Evolutionary conservation across 2,888 invertebrate genomes (phyloP).

Genomic region (Lasiommata megera): DNA sequence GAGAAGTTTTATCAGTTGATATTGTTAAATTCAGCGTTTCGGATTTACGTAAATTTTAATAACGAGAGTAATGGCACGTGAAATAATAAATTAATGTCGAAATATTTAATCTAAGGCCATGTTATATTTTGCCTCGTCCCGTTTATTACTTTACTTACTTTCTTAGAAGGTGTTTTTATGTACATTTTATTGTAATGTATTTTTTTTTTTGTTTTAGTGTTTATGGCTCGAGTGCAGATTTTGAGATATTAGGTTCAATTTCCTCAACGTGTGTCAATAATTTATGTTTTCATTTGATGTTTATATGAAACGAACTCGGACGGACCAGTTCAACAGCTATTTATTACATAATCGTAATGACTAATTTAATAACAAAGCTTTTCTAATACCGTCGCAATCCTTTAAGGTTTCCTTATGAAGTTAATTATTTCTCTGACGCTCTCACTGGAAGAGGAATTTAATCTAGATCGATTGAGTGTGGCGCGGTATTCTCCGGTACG

Average conservation of each 20-base stretch:
- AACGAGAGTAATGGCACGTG: not conserved
- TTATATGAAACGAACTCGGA: no score
- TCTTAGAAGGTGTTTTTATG: no score
- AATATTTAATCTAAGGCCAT: not conserved
- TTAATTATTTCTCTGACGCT: not conserved
- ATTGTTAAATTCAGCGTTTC: not conserved
- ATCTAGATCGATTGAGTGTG: not conserved
- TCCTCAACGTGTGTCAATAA: no score
- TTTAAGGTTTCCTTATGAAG: not conserved
- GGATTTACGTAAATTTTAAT: not conserved
- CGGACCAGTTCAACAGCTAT: no score
- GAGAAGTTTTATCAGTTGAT: not conserved
- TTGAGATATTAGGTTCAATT: no score
- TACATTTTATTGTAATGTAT: no score
- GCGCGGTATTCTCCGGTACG: not conserved
- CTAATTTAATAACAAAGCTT: not conserved
- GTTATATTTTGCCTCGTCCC: not conserved
- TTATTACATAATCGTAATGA: no score
- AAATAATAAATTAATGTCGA: not conserved
- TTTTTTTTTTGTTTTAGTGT: no score
- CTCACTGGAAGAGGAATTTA: slow-evolving; percentile 2
- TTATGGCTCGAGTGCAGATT: no score
- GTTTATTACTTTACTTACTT: not conserved
- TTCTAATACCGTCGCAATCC: not conserved
- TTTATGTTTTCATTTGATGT: no score